Evolutionary conservation across 2,113 vertebrate genomes (phyloP), one percentile per base, ranked within the genome.

Genomic region (Murina feae): DNA sequence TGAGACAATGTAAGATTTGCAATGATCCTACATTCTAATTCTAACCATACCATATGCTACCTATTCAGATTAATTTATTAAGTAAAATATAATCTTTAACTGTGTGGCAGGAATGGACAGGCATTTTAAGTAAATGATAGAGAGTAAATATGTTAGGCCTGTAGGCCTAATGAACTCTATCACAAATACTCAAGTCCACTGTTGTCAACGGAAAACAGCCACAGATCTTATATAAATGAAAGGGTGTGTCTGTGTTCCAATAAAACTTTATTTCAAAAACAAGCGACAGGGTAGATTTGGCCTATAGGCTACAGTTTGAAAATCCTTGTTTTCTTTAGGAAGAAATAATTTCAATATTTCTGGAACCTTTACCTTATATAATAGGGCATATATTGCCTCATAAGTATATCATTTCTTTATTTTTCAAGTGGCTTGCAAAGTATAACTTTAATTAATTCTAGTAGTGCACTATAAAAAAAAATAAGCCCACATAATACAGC

Each of bases 261-360:
- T 63, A 90, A 89, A 90, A 72, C 9, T 81, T 90, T 92, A 60
- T 92, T 93, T 89, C 23, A 89, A 86, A 81, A 63, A 44, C 13
- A 51, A 17, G 25, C 32, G 3, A 30, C 10, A 86, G 2, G 11
- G 20, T 72, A 18, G 12, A 84, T 80, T 93, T 92, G 49, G 21
- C 17, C 32, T 1, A 32, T 11, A 13, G n/a, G 10, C 30, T 69
- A 2, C 9, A 74, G 0, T 96, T 83, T 85, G 32, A 6, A 25
- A 93, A 69, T 9, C 8, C 6, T 6, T 78, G 1, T 69, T 95
- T 69, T 94, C 30, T 58, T 21, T 28, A 44, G n/a, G 16, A 83
- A 93, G 60, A 89, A 91, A 68, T 49, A 47, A 69, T 17, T 60
- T 82, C 42, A 89, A 84, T 13, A 42, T 89, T 58, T 87, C 44